Evolutionary conservation across 2,888 invertebrate genomes (phyloP).

Genomic region (Bursaphelenchus okinawaensis): DNA sequence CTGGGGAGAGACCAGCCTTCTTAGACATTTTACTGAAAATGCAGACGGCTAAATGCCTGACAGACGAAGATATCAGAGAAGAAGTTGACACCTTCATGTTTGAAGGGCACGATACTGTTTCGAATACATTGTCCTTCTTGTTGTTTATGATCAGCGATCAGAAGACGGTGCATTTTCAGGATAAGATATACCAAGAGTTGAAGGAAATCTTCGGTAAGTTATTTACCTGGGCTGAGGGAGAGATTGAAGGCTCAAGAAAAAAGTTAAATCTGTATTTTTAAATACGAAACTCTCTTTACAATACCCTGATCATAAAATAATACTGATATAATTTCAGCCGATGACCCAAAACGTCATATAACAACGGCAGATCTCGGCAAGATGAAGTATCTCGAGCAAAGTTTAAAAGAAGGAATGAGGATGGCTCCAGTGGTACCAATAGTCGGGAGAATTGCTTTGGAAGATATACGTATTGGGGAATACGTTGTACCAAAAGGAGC

Average conservation of each 20-base stretch:
- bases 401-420: slow-evolving; percentile 35
- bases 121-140: slow-evolving; percentile 60
- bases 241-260: too few relatives aligned
- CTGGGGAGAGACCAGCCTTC: slow-evolving; percentile 57
- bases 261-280: too few relatives aligned
- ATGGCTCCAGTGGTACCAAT: slow-evolving; percentile 37
- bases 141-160: slow-evolving; percentile 59
- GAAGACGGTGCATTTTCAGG: slow-evolving; percentile 56
- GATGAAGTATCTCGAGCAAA: slow-evolving; percentile 37
- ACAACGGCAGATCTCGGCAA: slow-evolving; percentile 35
- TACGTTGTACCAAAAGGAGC: slow-evolving; percentile 53
- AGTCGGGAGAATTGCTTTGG: slow-evolving; percentile 36
- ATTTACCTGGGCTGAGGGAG: too few relatives aligned
- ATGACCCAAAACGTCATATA: slow-evolving; percentile 20
- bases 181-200: slow-evolving; percentile 54
- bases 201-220: slow-evolving; percentile 36
- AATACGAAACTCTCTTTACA: not conserved
- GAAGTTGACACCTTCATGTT: slow-evolving; percentile 63
- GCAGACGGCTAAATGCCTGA: slow-evolving; percentile 57
- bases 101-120: slow-evolving; percentile 60
- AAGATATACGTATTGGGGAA: slow-evolving; percentile 44
- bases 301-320: not conserved
- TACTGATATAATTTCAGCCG: slow-evolving; percentile 16
- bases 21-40: slow-evolving; percentile 61
- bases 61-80: slow-evolving; percentile 60